Base-by-base conservation (phyloP, 2,797 vertebrate species). In the Bradypus variegatus region DNA sequence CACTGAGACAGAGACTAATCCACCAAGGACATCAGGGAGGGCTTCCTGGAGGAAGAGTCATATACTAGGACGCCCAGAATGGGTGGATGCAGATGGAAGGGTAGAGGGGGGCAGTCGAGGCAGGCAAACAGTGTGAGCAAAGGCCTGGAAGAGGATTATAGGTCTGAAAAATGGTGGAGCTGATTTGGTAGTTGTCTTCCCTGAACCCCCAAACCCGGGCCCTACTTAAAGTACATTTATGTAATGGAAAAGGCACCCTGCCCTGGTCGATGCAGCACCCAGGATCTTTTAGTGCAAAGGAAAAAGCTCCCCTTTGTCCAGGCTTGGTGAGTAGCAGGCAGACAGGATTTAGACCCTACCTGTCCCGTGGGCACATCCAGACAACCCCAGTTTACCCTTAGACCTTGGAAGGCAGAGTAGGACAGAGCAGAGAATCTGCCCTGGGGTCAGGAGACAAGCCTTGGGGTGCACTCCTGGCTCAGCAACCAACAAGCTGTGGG, bases 351-450 rank as follows among this genome's bases (percentile, higher is more conserved):
- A 25, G 48, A 29, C 53, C 27, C 15, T 36, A 11, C 16, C 45
- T 2, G 3, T 38, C 16, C 31, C 38, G 36, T 3, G 29, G 81
- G n/a, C 23, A 31, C 15, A 58, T 45, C 8, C n/a, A 0, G 1
- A 58, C 3, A 62, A 48, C 41, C 58, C 58, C 18, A 36, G 5
- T 15, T 41, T 38, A n/a, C 9, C 73, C 36, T 70, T 36, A 12
- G 4, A 41, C 45, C 23, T 0, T 0, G 8, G n/a, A 55, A 87
- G 75, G 11, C 16, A 75, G 90, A 36, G 33, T 23, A 36, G 72
- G 65, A 31, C 38, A 67, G 62, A 50, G 53, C 5, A 18, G 50
- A 75, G 33, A 67, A 36, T 55, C 27, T 62, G 53, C 31, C 41
- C 64, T 65, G 41, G 33, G 48, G 27, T 76, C 60, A 53, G 65